These are phyloP conservation scores for Liolophura sinensis DNA, from an alignment of 1,140 invertebrate genomes.

Conservation along the genomic window DNA sequence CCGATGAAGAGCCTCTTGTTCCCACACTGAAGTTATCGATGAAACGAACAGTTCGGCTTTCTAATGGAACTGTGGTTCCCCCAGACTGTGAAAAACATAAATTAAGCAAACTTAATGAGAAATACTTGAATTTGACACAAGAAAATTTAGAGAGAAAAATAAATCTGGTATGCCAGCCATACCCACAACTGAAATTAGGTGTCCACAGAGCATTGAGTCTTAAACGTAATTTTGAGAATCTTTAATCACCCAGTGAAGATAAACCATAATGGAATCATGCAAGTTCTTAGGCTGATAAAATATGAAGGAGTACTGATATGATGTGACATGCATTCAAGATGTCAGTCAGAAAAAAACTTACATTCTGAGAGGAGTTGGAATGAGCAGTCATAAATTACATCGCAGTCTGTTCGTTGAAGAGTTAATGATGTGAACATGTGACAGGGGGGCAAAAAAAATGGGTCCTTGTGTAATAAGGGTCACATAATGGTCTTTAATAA, in stretches of 20 bases:
- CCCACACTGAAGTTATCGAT: slow-evolving; percentile 99
- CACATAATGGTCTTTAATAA: no score
- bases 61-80: slow-evolving; percentile 94
- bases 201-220: background rate
- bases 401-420: no score
- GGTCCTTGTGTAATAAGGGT: no score
- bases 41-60: slow-evolving; percentile 95
- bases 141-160: background rate
- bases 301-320: no score
- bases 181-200: background rate
- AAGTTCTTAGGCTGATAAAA: no score
- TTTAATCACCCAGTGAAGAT: background rate
- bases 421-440: no score
- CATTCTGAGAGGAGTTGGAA: no score
- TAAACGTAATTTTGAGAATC: background rate
- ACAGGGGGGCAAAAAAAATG: no score
- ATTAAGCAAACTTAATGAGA: slow-evolving; percentile 6
- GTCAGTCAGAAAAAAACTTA: no score
- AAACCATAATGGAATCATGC: no score
- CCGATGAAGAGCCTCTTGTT: slow-evolving; percentile 87
- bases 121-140: background rate
- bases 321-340: no score
- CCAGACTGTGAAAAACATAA: slow-evolving; percentile 68
- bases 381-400: no score
- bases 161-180: background rate